Percentiles rank a stretch among this genome's conserved stretches.
Conservation (phyloP, 2,113 vertebrate species). For the Tenrec ecaudatus region DNA sequence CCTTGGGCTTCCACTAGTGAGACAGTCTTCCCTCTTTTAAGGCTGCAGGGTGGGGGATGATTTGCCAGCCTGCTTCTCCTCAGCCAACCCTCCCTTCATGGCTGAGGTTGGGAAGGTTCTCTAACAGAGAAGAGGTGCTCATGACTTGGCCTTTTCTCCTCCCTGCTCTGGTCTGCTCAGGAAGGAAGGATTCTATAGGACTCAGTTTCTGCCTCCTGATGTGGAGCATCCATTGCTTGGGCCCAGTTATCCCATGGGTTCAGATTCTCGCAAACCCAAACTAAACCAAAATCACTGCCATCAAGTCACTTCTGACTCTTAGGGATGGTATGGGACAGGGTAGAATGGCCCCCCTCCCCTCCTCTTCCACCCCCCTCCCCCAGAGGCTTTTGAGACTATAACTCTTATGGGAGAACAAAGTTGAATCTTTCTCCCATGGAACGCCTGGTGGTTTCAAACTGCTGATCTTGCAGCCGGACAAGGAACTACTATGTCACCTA, state of each 20-base stretch:
- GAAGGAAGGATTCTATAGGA: background rate
- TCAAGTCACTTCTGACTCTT: too few relatives aligned
- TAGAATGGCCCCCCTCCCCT: too few relatives aligned
- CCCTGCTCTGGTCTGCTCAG: background rate
- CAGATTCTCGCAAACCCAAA: background rate
- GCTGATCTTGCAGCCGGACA: too few relatives aligned
- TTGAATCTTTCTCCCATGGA: too few relatives aligned
- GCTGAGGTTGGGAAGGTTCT: background rate
- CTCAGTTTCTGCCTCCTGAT: background rate
- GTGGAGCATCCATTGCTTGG: background rate
- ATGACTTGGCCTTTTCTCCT: background rate
- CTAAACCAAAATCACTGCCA: too few relatives aligned
- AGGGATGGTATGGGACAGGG: too few relatives aligned
- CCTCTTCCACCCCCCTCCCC: too few relatives aligned
- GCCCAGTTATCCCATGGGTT: background rate
- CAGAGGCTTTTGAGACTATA: too few relatives aligned
- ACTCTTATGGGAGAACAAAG: too few relatives aligned
- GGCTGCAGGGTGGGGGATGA: background rate
- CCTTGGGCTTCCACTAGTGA: too few relatives aligned
- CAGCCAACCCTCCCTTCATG: background rate
- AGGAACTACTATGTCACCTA: too few relatives aligned
- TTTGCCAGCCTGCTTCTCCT: background rate
- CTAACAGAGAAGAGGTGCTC: background rate
- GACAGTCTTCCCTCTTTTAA: background rate
- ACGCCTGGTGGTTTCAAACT: too few relatives aligned